phyloP scores from a whole-genome alignment of 2,888 invertebrate genomes.

The Tridacna crocea region DNA sequence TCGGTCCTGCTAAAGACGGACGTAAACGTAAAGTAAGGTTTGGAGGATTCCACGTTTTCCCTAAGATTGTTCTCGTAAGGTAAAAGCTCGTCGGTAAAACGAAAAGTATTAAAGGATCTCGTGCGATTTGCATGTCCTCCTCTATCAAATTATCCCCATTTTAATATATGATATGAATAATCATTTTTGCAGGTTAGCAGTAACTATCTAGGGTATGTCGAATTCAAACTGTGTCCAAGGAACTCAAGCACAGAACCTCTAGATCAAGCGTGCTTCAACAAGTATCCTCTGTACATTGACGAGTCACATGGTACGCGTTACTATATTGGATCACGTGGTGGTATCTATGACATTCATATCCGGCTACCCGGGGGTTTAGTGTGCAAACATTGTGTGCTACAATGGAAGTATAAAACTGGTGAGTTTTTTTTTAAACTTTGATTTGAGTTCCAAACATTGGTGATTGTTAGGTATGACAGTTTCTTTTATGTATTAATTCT shows the following conservation, averaged over 20 bases:
- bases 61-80: too few species aligned
- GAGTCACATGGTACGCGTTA: slow-evolving; percentile 72
- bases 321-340: slow-evolving; percentile 68
- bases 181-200: slow-evolving; percentile 62
- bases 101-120: too few species aligned
- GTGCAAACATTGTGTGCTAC: slow-evolving; percentile 83
- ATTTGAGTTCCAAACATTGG: too few species aligned
- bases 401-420: slow-evolving; percentile 84
- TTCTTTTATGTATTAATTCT: too few species aligned
- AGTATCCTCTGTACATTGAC: slow-evolving; percentile 75
- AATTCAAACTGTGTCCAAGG: slow-evolving; percentile 82
- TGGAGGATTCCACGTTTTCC: too few species aligned
- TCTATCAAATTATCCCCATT: too few species aligned
- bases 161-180: neutral
- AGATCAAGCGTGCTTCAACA: slow-evolving; percentile 80
- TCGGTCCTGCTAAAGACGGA: too few species aligned
- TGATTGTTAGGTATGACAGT: too few species aligned
- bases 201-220: slow-evolving; percentile 83
- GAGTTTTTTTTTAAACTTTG: slow-evolving; percentile 38
- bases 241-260: slow-evolving; percentile 71
- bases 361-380: slow-evolving; percentile 77
- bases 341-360: slow-evolving; percentile 70
- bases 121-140: too few species aligned
- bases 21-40: too few species aligned
- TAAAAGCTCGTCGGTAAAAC: too few species aligned